Evolutionary conservation across 2,113 vertebrate species (phyloP), one percentile per base, ranked within the genome.

Genomic region (Grammomys dolichurus): DNA sequence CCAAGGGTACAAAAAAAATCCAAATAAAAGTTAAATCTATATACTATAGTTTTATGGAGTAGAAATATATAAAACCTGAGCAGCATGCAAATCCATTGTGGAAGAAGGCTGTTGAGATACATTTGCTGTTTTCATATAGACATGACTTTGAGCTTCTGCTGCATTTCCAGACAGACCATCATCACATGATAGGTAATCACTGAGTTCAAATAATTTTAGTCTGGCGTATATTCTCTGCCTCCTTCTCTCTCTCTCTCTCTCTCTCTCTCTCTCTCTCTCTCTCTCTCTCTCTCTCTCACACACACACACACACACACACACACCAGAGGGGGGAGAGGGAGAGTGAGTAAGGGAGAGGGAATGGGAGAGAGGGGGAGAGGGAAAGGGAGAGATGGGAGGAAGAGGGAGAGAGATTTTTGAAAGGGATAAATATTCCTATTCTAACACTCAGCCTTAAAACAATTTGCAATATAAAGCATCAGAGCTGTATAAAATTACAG

Each of bases 41-140:
- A 56, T 75, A 43, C 14, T 33, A 51, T 36, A 56, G n/a, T 80
- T 92, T 94, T 81, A 87, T 86, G 46, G 60, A 93, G 40, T 69
- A 82, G 54, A 77, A 93, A 93, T 95, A 33, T 24, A 36, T 48
- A 56, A 81, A 92, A 96, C 40, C 54, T 77, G 17, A 92, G n/a
- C 76, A 63, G 31, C 36, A 93, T 90, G 80, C 7, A 90, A 92
- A 46, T 65, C 9, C 14, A 77, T 12, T 81, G 84, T 60, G 46
- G 65, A 90, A 2, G 90, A 91, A 90, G 26, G 4, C 84, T 87
- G 95, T 80, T 91, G 84, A 95, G 65, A 91, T 81, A 86, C 48
- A 82, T 19, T 96, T 69, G 36, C 72, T 63, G 86, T 46, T 73
- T 91, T 16, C 16, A 75, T 40, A 43, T 5, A 87, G 87, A 89